Evolutionary conservation across 2,888 invertebrate species (phyloP).

Genomic region (Acanthosoma haemorrhoidale): DNA sequence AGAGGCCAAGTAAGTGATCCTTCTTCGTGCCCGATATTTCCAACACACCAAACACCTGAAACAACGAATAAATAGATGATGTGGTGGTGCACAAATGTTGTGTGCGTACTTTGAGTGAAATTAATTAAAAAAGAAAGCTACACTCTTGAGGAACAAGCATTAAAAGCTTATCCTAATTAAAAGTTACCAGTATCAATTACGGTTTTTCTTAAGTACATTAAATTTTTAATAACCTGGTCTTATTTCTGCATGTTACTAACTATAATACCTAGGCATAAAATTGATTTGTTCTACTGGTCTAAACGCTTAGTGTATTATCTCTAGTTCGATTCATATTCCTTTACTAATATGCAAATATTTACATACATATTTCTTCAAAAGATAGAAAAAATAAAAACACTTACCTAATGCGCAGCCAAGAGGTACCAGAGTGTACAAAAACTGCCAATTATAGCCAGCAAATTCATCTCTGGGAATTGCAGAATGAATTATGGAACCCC

Average conservation of each 20-base stretch:
- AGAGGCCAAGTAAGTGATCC: conserved; percentile 68
- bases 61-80: conserved; percentile 39
- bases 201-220: too few species aligned
- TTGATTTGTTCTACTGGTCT: too few species aligned
- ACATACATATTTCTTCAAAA: not conserved
- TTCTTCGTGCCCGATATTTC: conserved; percentile 79
- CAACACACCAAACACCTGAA: conserved; percentile 82
- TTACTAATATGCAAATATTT: not conserved
- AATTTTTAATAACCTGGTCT: too few species aligned
- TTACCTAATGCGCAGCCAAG: conserved; percentile 65
- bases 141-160: too few species aligned
- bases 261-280: too few species aligned
- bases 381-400: not conserved
- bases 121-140: too few species aligned
- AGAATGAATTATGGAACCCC: conserved; percentile 67
- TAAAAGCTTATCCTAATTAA: not conserved
- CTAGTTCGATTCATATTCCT: too few species aligned
- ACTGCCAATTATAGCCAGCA: conserved; percentile 63
- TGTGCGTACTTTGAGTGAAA: too few species aligned
- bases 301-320: too few species aligned
- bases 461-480: conserved; percentile 74
- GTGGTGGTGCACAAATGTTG: too few species aligned
- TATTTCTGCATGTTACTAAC: too few species aligned
- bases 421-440: conserved; percentile 68
- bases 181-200: too few species aligned